Conservation (phyloP, 2,888 invertebrate genomes). For the Byasa hedistus region DNA sequence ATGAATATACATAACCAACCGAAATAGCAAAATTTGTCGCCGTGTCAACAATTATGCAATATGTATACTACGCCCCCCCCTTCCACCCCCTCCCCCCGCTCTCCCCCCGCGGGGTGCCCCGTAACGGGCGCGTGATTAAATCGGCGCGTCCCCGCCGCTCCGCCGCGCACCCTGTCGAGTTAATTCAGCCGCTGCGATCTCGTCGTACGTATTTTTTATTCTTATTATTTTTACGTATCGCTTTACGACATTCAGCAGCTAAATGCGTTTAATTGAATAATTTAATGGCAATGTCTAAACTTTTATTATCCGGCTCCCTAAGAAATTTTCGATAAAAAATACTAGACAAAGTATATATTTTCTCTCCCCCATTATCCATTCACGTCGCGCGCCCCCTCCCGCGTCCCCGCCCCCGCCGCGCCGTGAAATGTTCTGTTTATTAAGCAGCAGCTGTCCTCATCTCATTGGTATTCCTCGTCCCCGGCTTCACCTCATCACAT, state of each 20-base stretch:
- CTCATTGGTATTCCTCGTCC: constrained; percentile 32
- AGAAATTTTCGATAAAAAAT: constrained; percentile 2
- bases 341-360: constrained; percentile 10
- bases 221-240: not conserved
- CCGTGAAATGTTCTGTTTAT: constrained; percentile 29
- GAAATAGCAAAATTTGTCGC: too few relatives aligned
- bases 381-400: constrained; percentile 19
- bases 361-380: constrained; percentile 15
- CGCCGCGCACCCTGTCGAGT: constrained; percentile 60
- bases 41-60: too few relatives aligned
- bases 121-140: constrained; percentile 68
- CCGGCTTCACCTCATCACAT: constrained; percentile 13
- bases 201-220: constrained; percentile 36
- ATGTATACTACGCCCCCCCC: not conserved
- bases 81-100: constrained; percentile 17
- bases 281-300: too few relatives aligned
- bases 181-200: constrained; percentile 51
- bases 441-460: constrained; percentile 31
- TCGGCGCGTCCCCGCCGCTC: constrained; percentile 63
- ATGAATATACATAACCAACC: too few relatives aligned
- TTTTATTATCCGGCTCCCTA: too few relatives aligned
- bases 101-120: constrained; percentile 46
- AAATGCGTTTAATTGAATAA: too few relatives aligned
- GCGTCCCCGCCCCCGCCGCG: not conserved
- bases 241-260: too few relatives aligned